Conservation (phyloP, 2,797 vertebrate species). For the Muscicapa striata region DNA sequence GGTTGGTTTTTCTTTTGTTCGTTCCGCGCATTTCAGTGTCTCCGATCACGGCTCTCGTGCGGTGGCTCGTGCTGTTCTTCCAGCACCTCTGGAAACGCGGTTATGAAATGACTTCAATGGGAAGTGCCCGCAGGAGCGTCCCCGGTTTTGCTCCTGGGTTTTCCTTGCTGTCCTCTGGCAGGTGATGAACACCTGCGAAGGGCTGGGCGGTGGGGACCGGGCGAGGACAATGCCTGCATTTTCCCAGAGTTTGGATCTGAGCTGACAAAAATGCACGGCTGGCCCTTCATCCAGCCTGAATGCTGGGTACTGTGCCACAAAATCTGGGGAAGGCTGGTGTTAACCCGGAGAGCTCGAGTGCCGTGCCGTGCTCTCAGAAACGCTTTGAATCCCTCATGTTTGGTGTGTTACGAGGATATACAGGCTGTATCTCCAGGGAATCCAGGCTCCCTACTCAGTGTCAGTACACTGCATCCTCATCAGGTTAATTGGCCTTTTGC, state of each 20-base stretch:
- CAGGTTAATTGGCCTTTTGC: conserved; percentile 22
- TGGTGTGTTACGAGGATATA: neutral
- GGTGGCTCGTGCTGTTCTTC: neutral
- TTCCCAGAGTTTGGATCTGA: conserved; percentile 3
- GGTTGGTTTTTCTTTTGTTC: neutral
- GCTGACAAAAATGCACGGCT: neutral
- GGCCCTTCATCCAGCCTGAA: neutral
- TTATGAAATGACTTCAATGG: conserved; percentile 28
- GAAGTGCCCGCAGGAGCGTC: neutral
- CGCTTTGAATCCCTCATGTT: neutral
- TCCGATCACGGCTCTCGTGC: neutral
- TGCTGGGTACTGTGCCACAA: conserved; percentile 10
- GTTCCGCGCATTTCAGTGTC: neutral
- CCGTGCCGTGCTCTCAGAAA: neutral
- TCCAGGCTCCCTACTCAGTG: neutral
- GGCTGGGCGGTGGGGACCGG: neutral
- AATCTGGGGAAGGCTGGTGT: neutral
- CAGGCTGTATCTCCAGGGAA: neutral
- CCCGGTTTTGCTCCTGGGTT: neutral
- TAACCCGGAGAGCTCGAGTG: neutral
- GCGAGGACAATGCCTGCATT: conserved; percentile 39
- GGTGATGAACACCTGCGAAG: neutral
- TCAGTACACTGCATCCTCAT: neutral
- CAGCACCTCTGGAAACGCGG: neutral
- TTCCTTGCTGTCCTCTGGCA: neutral